These are phyloP conservation scores for Protomyctophum bolini DNA, from an alignment of 2,113 vertebrate genomes.

Conservation along the genomic window DNA sequence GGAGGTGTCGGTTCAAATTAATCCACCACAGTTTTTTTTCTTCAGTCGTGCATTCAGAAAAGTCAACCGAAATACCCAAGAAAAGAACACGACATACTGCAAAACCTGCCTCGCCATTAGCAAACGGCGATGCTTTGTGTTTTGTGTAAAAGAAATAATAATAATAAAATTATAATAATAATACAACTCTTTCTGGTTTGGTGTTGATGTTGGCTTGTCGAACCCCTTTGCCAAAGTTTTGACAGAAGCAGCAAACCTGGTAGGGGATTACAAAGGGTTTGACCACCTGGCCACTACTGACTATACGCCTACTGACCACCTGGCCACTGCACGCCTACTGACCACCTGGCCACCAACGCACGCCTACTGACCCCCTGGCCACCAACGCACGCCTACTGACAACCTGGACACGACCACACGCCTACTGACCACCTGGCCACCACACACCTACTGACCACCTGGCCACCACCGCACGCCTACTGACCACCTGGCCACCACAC, in stretches of 20 bases:
- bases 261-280: constrained; percentile 41
- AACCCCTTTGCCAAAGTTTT: constrained; percentile 57
- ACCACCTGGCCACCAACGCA: too few relatives aligned
- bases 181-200: constrained; percentile 39
- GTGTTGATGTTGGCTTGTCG: constrained; percentile 45
- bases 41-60: constrained; percentile 60
- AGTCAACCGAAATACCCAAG: constrained; percentile 44
- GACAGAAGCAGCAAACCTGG: constrained; percentile 69
- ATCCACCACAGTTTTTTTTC: constrained; percentile 44
- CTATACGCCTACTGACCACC: too few relatives aligned
- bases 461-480: too few relatives aligned
- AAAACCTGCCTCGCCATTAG: constrained; percentile 40
- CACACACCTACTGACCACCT: too few relatives aligned
- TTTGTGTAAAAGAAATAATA: constrained; percentile 12
- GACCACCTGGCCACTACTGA: constrained; percentile 46
- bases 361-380: too few relatives aligned
- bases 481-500: too few relatives aligned
- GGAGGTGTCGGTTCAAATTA: not conserved
- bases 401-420: too few relatives aligned
- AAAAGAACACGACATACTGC: constrained; percentile 57
- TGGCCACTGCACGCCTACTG: too few relatives aligned
- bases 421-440: not conserved
- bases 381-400: too few relatives aligned
- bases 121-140: constrained; percentile 29
- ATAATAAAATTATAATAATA: constrained; percentile 13